Evolutionary conservation across 2,888 invertebrate genomes (phyloP).

Genomic region (Adineta ricciae): DNA sequence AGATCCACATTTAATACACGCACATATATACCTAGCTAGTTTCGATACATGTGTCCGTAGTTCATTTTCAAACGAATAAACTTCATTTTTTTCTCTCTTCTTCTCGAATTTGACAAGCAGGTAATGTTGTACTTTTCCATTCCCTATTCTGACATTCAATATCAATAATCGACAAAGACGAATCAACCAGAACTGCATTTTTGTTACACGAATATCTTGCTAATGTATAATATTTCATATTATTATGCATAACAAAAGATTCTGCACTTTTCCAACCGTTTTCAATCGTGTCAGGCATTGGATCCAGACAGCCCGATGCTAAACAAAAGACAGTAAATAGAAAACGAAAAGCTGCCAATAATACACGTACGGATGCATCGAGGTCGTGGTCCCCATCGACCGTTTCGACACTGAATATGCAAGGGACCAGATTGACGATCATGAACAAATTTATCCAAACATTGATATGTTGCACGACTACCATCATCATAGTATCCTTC

Average conservation of each 20-base stretch:
- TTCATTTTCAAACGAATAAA: background rate
- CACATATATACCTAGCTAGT: background rate
- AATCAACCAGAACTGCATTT: background rate
- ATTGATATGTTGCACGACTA: background rate
- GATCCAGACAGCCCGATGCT: background rate
- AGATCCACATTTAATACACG: background rate
- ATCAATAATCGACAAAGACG: background rate
- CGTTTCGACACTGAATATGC: background rate
- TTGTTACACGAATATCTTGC: background rate
- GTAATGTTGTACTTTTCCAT: background rate
- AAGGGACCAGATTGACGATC: background rate
- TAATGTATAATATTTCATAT: background rate
- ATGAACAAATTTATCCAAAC: background rate
- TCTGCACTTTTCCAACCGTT: conserved; percentile 11
- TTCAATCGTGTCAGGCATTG: background rate
- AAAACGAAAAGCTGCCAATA: background rate
- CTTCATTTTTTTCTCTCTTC: background rate
- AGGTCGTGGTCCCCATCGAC: conserved; percentile 8
- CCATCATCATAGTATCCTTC: background rate
- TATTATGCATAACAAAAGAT: background rate
- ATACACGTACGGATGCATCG: background rate
- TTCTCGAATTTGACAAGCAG: background rate
- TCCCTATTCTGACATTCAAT: background rate
- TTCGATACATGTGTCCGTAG: background rate
- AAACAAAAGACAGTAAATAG: background rate